Percentiles rank a stretch among this genome's conserved stretches.
These are phyloP conservation scores for Tridacna crocea DNA, from an alignment of 2,888 invertebrate genomes.

Conservation along the genomic window DNA sequence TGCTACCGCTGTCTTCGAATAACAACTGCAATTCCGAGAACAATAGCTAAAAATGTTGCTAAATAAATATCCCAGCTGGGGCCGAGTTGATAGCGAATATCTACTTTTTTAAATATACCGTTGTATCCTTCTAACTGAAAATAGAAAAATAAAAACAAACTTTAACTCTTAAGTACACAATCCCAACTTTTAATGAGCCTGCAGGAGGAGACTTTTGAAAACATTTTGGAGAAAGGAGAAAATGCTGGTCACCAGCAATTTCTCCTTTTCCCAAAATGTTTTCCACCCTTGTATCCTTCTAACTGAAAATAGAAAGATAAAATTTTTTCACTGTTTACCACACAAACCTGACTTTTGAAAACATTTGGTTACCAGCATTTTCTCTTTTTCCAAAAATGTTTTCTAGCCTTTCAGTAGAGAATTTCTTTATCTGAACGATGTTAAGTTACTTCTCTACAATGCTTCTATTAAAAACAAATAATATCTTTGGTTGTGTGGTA, in stretches of 20 bases:
- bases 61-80: constrained; percentile 98
- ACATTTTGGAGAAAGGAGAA: background rate
- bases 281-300: constrained; percentile 58
- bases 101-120: constrained; percentile 71
- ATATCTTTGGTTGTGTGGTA: too few species aligned
- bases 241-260: background rate
- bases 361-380: too few species aligned
- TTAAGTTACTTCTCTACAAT: too few species aligned
- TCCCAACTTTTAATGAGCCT: too few species aligned
- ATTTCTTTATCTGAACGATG: too few species aligned
- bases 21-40: constrained; percentile 93
- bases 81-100: constrained; percentile 82
- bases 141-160: constrained; percentile 21
- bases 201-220: too few species aligned
- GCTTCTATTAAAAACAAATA: too few species aligned
- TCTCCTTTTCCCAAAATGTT: background rate
- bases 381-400: too few species aligned
- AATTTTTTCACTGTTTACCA: background rate
- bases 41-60: constrained; percentile 91
- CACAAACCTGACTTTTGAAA: too few species aligned
- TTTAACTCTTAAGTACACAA: background rate
- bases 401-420: too few species aligned
- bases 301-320: constrained; percentile 69
- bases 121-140: constrained; percentile 76
- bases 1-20: constrained; percentile 82